Evolutionary conservation across 2,888 invertebrate genomes (phyloP).

Genomic region (Tenodera sinensis): DNA sequence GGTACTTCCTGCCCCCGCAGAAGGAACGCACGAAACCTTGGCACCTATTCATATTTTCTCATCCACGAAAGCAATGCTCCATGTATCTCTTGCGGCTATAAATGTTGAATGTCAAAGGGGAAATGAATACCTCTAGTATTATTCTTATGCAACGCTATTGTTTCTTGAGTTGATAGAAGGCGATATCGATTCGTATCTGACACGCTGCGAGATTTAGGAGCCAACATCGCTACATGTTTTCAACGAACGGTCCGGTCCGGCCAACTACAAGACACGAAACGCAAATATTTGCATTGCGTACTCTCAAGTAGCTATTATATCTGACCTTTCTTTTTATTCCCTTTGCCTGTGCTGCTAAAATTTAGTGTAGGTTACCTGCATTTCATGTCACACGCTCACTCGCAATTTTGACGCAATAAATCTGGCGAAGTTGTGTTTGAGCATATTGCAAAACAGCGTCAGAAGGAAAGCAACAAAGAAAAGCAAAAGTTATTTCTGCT

Average conservation of each 20-base stretch:
- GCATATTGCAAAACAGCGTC: neutral
- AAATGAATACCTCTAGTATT: neutral
- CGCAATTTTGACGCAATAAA: neutral
- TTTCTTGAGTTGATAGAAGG: neutral
- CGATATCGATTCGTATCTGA: neutral
- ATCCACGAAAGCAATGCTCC: neutral
- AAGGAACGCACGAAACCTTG: neutral
- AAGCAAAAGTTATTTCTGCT: neutral
- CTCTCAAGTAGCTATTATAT: neutral
- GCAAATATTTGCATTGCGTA: neutral
- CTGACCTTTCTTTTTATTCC: neutral
- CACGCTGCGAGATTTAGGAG: neutral
- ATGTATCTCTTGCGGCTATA: neutral
- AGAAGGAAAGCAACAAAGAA: neutral
- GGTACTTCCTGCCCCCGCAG: neutral
- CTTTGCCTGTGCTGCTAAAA: neutral
- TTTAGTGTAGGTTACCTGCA: neutral
- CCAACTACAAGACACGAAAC: neutral
- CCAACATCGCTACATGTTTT: neutral
- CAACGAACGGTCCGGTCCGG: neutral
- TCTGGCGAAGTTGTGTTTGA: neutral
- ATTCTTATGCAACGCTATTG: neutral
- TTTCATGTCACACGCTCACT: neutral
- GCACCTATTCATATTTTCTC: neutral
- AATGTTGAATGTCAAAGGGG: neutral